Evolutionary conservation across 2,888 invertebrate species (phyloP), one percentile per base, ranked within the genome.

Genomic region (Harmothoe impar): DNA sequence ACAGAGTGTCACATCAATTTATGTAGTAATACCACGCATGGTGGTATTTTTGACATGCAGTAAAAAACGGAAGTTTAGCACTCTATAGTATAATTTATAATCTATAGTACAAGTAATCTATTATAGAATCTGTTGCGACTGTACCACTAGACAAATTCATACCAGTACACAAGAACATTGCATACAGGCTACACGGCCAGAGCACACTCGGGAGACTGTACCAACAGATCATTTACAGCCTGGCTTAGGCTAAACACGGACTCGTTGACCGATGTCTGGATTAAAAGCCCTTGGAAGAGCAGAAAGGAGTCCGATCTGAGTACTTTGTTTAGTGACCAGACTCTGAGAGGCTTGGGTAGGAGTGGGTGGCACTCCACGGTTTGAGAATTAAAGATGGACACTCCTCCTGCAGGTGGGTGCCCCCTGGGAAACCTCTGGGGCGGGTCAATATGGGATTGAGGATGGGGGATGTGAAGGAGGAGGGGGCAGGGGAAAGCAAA

Each of bases 311-410:
- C 62, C 23, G 3, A 3, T 62, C 15, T 62, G n/a, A 62, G 62
- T 62, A 3, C 62, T n/a, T n/a, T 20, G 62, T 62, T n/a, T n/a
- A 62, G n/a, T n/a, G 23, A 62, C 62, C 20, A 62, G 62, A 62
- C 23, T 62, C 7, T n/a, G 20, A 62, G 62, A n/a, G 62, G 12
- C 23, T 3, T 62, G 62, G 10, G 62, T 5, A 62, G 62, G 62
- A n/a, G 62, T 62, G 62, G 62, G 62, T 62, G n/a, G 62, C 23
- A 20, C 62, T 62, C 62, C 62, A n/a, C 3, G 62, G 62, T n/a
- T 20, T 62, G 62, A 62, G 62, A 62, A 62, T 62, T 62, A 62
- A 62, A 62, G 72, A 72, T 72, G 72, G 72, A 25, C 72, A 25
- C 15, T n/a, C 72, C 29, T 72, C 25, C 72, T 12, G 29, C 12